phyloP scores from a whole-genome alignment of 1,140 invertebrate genomes.

The Sminthurinus signatus region DNA sequence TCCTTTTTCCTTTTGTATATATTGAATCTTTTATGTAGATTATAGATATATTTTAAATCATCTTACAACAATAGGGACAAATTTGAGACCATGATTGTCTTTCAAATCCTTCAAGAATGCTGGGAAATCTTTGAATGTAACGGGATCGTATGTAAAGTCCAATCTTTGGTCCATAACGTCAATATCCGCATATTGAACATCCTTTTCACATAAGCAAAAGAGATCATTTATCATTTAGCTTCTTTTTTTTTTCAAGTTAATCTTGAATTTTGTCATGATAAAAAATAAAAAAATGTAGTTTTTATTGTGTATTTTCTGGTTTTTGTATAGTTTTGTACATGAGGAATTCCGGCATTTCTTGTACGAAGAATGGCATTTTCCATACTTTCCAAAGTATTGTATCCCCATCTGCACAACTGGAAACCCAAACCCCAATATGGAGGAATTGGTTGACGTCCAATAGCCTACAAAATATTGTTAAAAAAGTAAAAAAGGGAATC shows the following conservation, averaged over 20 bases:
- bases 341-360: slow-evolving; percentile 45
- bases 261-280: neutral
- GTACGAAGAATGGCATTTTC: slow-evolving; percentile 45
- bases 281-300: neutral
- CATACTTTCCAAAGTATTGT: slow-evolving; percentile 45
- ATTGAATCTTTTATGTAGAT: too few relatives aligned
- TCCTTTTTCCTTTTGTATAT: neutral
- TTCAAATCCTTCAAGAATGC: slow-evolving; percentile 63
- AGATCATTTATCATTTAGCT: slow-evolving; percentile 41
- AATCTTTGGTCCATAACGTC: slow-evolving; percentile 65
- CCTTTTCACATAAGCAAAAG: slow-evolving; percentile 28
- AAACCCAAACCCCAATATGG: slow-evolving; percentile 48
- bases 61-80: slow-evolving; percentile 45
- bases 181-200: slow-evolving; percentile 49
- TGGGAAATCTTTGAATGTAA: slow-evolving; percentile 60
- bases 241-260: too few relatives aligned
- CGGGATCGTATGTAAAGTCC: slow-evolving; percentile 74
- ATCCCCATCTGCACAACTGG: slow-evolving; percentile 49
- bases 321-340: too few relatives aligned
- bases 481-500: neutral
- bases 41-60: too few relatives aligned
- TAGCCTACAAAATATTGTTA: slow-evolving; percentile 13
- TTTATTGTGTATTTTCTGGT: neutral
- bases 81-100: slow-evolving; percentile 45
- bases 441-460: slow-evolving; percentile 46